Percentiles rank a stretch among this genome's conserved stretches.
These are phyloP conservation scores for Lutjanus campechanus DNA, from an alignment of 2,797 vertebrate species.

Conservation along the genomic window DNA sequence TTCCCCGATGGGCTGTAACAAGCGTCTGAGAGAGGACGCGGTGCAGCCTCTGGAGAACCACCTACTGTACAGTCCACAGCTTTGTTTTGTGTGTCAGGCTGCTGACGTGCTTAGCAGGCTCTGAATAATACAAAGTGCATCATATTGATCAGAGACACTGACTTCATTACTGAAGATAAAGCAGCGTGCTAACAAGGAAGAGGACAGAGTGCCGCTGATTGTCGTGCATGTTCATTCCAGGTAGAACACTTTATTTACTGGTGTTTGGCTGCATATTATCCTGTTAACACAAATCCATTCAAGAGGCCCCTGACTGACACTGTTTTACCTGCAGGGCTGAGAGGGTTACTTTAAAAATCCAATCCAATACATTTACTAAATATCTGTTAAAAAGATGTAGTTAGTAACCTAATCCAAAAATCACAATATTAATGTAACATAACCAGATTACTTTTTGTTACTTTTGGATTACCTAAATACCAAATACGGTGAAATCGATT, in stretches of 20 bases:
- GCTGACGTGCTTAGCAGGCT: constrained; percentile 54
- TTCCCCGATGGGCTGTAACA: constrained; percentile 58
- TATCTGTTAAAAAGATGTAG: too few relatives aligned
- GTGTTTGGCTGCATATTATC: constrained; percentile 4
- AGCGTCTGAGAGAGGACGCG: constrained; percentile 31
- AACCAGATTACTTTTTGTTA: too few relatives aligned
- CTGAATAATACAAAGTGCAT: constrained; percentile 72
- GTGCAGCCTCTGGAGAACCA: constrained; percentile 51
- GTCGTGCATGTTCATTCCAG: constrained; percentile 16
- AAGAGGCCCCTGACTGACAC: constrained; percentile 47
- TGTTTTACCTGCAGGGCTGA: not conserved
- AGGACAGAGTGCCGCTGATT: not conserved
- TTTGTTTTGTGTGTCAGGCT: constrained; percentile 59
- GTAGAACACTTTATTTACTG: constrained; percentile 23
- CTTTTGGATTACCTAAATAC: too few relatives aligned
- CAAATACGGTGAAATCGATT: too few relatives aligned
- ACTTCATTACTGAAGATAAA: constrained; percentile 63
- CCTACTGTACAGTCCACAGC: constrained; percentile 41
- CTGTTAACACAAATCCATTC: constrained; percentile 39
- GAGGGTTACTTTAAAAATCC: too few relatives aligned
- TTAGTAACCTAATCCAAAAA: too few relatives aligned
- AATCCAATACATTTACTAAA: too few relatives aligned
- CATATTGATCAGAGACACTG: constrained; percentile 70
- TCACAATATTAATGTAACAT: too few relatives aligned
- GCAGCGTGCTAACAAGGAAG: constrained; percentile 50